These are phyloP conservation scores for Colossoma macropomum DNA, from an alignment of 2,113 vertebrate species.

Conservation along the genomic window DNA sequence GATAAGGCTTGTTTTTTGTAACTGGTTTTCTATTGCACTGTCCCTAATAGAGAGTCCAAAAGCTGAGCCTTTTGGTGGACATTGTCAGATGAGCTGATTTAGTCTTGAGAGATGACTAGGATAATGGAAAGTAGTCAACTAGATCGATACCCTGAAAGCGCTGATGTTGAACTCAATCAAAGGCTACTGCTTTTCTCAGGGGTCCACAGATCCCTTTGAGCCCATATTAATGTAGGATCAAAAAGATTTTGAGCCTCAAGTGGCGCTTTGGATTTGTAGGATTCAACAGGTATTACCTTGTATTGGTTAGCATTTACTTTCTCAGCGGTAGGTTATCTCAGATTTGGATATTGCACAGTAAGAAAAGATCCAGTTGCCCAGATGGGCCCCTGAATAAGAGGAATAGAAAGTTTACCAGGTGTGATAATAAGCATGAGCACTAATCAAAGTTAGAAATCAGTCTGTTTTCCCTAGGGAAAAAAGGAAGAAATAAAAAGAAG, in stretches of 20 bases:
- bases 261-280: constrained; percentile 29
- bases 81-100: constrained; percentile 17
- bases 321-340: background rate
- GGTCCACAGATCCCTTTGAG: constrained; percentile 24
- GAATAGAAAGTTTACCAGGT: background rate
- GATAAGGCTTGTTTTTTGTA: background rate
- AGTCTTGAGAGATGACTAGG: constrained; percentile 14
- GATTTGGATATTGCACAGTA: constrained; percentile 9
- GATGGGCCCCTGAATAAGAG: background rate
- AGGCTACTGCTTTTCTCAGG: constrained; percentile 18
- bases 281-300: background rate
- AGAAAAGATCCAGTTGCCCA: background rate
- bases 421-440: too few species aligned
- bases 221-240: constrained; percentile 32
- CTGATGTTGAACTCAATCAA: constrained; percentile 4
- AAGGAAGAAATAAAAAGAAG: background rate
- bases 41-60: background rate
- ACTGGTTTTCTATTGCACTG: background rate
- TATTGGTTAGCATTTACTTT: background rate
- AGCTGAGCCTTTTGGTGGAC: background rate
- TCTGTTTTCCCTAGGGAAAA: background rate
- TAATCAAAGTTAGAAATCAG: background rate
- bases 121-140: constrained; percentile 4
- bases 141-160: constrained; percentile 20
- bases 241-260: constrained; percentile 24